Evolutionary conservation across 2,113 vertebrate species (phyloP).

Genomic region (Pan paniscus): DNA sequence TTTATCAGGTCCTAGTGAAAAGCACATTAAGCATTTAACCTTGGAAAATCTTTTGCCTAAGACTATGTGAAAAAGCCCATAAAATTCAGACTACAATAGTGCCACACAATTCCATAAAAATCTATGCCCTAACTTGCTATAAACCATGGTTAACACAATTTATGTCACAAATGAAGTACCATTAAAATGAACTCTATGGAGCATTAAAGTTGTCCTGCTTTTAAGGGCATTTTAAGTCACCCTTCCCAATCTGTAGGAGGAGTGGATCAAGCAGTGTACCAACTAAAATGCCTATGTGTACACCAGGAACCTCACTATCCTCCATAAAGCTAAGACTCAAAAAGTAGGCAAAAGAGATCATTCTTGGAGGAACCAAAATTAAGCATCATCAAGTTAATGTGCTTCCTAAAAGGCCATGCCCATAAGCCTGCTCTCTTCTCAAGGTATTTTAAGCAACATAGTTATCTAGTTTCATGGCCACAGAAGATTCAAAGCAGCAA

Average conservation of each 20-base stretch:
- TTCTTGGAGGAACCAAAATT: neutral
- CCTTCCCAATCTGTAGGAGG: neutral
- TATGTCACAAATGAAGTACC: neutral
- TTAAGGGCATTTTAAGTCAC: neutral
- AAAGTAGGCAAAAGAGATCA: neutral
- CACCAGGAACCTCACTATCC: neutral
- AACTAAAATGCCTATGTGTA: neutral
- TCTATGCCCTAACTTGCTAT: neutral
- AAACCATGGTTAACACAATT: neutral
- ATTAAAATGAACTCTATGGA: neutral
- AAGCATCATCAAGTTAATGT: neutral
- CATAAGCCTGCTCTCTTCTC: neutral
- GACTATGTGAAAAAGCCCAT: neutral
- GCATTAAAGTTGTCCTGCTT: neutral
- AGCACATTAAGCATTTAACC: neutral
- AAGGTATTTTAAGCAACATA: neutral
- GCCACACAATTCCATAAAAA: neutral
- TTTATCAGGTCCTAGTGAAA: constrained; percentile 92
- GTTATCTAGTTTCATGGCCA: neutral
- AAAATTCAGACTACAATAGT: neutral
- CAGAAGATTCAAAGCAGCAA: neutral
- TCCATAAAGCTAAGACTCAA: neutral
- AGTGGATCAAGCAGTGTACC: neutral
- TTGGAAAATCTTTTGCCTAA: neutral
- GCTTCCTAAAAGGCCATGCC: neutral